Conservation (phyloP, 2,113 vertebrate genomes). For the Thinocorus orbignyianus region DNA sequence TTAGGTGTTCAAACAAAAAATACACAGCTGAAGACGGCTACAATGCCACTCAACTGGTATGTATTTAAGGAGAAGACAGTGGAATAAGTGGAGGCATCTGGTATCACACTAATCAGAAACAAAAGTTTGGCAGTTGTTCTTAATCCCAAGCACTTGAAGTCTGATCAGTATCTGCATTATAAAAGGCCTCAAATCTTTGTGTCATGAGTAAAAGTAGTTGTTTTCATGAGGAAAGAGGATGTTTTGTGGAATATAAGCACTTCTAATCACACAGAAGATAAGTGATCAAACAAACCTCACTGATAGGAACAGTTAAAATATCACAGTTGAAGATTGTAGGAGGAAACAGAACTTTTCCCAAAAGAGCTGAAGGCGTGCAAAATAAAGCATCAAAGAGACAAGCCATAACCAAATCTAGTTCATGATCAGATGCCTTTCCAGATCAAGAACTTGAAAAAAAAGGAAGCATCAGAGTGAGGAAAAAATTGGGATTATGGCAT, state of each 20-base stretch:
- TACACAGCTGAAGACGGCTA: neutral
- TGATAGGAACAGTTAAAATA: neutral
- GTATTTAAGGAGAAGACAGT: neutral
- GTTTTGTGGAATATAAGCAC: neutral
- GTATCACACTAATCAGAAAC: neutral
- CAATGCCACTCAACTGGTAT: neutral
- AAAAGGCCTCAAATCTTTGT: neutral
- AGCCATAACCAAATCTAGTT: neutral
- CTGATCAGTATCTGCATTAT: neutral
- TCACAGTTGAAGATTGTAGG: neutral
- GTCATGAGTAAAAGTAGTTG: neutral
- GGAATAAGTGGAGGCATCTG: neutral
- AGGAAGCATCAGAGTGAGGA: neutral
- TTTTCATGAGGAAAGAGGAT: neutral
- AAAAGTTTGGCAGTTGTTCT: neutral
- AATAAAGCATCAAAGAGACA: neutral
- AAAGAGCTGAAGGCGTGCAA: neutral
- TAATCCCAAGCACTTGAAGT: neutral
- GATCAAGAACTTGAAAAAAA: neutral
- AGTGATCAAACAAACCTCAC: conserved; percentile 10
- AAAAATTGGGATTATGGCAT: neutral
- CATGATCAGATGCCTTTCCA: neutral
- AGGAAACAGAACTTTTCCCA: neutral
- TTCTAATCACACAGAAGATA: conserved; percentile 39
- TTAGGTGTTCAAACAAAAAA: neutral